These are phyloP conservation scores for Drosophila pandora DNA, from an alignment of 1,140 invertebrate genomes.

Conservation along the genomic window DNA sequence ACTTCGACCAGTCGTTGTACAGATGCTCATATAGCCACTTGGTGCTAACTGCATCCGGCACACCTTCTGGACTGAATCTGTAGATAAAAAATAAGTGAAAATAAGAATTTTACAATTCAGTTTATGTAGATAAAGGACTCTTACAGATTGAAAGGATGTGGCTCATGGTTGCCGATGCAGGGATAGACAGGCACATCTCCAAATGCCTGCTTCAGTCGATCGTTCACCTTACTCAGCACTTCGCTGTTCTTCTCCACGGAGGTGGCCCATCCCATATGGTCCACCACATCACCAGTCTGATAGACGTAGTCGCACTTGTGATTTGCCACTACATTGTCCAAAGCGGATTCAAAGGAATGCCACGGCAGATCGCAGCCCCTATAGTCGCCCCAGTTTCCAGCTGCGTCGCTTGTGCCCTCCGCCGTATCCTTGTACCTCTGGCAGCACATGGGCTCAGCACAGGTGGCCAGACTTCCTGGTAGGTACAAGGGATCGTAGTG, in stretches of 20 bases:
- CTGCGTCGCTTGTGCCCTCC: constrained; percentile 82
- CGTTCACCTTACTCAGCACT: constrained; percentile 86
- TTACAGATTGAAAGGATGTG: constrained; percentile 93
- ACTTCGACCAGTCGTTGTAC: constrained; percentile 87
- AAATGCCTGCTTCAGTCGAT: constrained; percentile 87
- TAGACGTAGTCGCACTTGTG: constrained; percentile 89
- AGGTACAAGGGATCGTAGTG: constrained; percentile 92
- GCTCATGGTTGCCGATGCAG: constrained; percentile 95
- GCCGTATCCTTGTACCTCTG: constrained; percentile 85
- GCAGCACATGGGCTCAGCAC: constrained; percentile 92
- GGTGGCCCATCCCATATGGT: constrained; percentile 93
- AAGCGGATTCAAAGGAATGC: constrained; percentile 87
- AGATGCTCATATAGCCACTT: constrained; percentile 89
- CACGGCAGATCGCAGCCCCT: constrained; percentile 90
- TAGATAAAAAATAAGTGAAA: not conserved
- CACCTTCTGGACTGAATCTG: constrained; percentile 68
- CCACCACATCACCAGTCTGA: constrained; percentile 93
- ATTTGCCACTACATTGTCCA: constrained; percentile 85
- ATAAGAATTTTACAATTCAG: not conserved
- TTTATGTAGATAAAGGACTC: constrained; percentile 44
- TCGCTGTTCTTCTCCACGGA: constrained; percentile 87
- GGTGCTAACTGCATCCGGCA: constrained; percentile 84
- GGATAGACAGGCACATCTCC: constrained; percentile 88
- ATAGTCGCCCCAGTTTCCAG: constrained; percentile 92
- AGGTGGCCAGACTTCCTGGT: constrained; percentile 87